Percentiles rank a stretch among this genome's conserved stretches.
These are phyloP conservation scores for Xestia ashworthii DNA, from an alignment of 2,888 invertebrate species.

Conservation along the genomic window DNA sequence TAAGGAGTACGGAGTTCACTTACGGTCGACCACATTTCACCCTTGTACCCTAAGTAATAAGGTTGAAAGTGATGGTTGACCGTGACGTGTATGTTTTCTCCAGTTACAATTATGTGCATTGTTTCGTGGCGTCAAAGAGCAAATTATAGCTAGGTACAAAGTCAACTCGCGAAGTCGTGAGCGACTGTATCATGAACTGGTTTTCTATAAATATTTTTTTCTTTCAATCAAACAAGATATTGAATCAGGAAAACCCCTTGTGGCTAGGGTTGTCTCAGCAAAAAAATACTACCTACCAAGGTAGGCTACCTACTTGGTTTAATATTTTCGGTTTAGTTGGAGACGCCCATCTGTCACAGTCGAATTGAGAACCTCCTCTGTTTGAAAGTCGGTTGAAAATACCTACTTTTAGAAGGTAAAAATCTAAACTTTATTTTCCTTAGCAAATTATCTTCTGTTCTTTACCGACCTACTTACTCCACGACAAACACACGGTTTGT, in stretches of 20 bases:
- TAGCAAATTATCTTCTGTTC: neutral
- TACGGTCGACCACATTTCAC: neutral
- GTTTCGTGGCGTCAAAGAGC: neutral
- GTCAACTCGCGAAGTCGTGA: neutral
- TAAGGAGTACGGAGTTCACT: neutral
- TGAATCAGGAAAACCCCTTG: constrained; percentile 4
- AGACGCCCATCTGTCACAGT: neutral
- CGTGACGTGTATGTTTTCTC: neutral
- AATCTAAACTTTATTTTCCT: neutral
- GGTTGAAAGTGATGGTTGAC: neutral
- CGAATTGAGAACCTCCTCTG: too few species aligned
- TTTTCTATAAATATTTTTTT: constrained; percentile 13
- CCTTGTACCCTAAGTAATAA: neutral
- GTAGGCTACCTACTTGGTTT: neutral
- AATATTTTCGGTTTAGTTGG: neutral
- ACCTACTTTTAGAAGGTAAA: too few species aligned
- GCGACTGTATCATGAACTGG: neutral
- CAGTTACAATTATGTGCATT: neutral
- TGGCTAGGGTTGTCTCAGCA: neutral
- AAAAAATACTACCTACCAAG: neutral
- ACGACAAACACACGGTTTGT: neutral
- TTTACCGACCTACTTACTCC: neutral
- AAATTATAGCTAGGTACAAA: neutral
- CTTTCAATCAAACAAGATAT: neutral
- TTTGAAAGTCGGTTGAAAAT: neutral